Percentiles rank a stretch among this genome's conserved stretches.
These are phyloP conservation scores for Stenopsyche tienmushanensis DNA, from an alignment of 1,140 invertebrate species.

Conservation along the genomic window DNA sequence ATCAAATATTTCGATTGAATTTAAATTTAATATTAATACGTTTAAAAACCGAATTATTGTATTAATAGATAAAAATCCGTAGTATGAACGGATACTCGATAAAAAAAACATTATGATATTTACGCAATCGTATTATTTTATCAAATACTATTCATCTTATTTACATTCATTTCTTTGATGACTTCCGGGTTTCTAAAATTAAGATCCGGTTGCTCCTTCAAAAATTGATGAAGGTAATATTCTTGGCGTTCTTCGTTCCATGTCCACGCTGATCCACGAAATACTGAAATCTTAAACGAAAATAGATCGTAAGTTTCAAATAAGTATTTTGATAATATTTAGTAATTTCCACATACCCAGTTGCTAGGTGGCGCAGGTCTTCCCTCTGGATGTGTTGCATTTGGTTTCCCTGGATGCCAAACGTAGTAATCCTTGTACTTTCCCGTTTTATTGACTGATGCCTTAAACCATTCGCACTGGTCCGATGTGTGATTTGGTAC, in stretches of 20 bases:
- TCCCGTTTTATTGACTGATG: conserved; percentile 58
- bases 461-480: conserved; percentile 67
- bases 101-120: background rate
- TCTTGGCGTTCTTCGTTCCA: conserved; percentile 44
- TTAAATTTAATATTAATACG: no score
- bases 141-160: background rate
- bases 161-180: conserved; percentile 55
- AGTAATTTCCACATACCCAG: conserved; percentile 47
- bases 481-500: conserved; percentile 78
- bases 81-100: no score
- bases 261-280: conserved; percentile 53
- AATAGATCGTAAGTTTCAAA: no score
- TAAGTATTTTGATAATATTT: no score
- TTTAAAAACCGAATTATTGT: no score
- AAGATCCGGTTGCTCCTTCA: conserved; percentile 60
- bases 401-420: conserved; percentile 56
- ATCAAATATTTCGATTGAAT: no score
- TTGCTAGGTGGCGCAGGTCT: conserved; percentile 43
- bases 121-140: background rate
- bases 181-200: conserved; percentile 63
- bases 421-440: conserved; percentile 70
- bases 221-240: conserved; percentile 62
- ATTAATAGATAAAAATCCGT: no score
- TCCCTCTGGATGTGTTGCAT: conserved; percentile 41
- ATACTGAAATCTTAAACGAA: conserved; percentile 37